Base-by-base conservation (phyloP, 2,797 vertebrate genomes). In the Falco peregrinus region DNA sequence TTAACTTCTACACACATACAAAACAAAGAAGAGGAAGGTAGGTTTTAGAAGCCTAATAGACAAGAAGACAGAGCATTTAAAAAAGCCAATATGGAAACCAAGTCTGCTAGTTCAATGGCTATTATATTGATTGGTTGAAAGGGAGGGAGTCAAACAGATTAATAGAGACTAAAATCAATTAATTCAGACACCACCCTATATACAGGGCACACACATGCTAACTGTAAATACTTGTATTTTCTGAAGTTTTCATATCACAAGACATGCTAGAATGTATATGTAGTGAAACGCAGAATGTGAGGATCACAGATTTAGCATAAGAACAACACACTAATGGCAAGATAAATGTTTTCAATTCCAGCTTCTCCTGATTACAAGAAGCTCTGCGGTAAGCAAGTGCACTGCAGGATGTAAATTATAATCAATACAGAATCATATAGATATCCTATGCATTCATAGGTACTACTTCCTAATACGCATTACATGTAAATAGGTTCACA, bases 1-100 rank as follows among this genome's bases (percentile, higher is more conserved):
- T 94, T 93, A 96, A 95, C 90, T 96, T 39, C 53, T 73, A 88
- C 77, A 91, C 76, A 90, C 74, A 11, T 17, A 12, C 10, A 20
- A 59, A 47, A 76, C 41, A 67, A 61, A 83, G n/a, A 19, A 6
- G 5, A 53, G 25, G 11, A 28, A 12, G 47, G 31, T 2, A 41
- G 21, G 29, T 16, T n/a, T 43, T 33, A 71, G 43, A 41, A 82
- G 39, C 20, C 47, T 73, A 57, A 59, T 1, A 39, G 16, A 25
- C 5, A 82, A 60, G 59, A 64, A 15, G 4, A 33, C 1, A 45
- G 29, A 39, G 26, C 9, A 35, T 26, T 78, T 19, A 54, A 57
- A 26, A 53, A 48, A 11, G 11, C 45, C 63, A 48, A 50, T 13
- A 60, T 16, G 25, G 50, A 96, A 68, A 54, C 22, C 54, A 39